These are phyloP conservation scores for Synanceia verrucosa DNA, from an alignment of 2,797 vertebrate species.

Conservation along the genomic window DNA sequence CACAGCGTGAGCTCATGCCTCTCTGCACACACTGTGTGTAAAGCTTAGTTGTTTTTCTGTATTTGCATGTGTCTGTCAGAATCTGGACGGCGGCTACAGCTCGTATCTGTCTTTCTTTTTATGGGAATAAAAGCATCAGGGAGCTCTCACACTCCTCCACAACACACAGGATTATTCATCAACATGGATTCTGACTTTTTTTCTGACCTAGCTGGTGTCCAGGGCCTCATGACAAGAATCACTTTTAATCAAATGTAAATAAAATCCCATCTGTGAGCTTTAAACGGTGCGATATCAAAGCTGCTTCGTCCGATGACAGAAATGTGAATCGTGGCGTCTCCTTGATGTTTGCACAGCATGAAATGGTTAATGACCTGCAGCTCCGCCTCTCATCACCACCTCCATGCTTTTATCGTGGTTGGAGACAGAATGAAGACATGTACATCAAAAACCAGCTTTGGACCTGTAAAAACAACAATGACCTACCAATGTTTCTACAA, in stretches of 20 bases:
- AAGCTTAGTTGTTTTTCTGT: neutral
- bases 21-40: neutral
- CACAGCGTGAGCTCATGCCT: slow-evolving; percentile 21
- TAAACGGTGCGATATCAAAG: slow-evolving; percentile 26
- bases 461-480: too few relatives aligned
- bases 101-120: slow-evolving; percentile 9
- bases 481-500: too few relatives aligned
- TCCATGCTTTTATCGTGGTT: slow-evolving; percentile 28
- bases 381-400: slow-evolving; percentile 28
- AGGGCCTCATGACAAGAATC: slow-evolving; percentile 4
- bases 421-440: too few relatives aligned
- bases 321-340: slow-evolving; percentile 16
- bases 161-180: slow-evolving; percentile 24
- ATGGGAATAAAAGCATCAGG: neutral
- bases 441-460: too few relatives aligned
- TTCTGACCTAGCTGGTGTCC: neutral
- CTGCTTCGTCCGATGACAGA: slow-evolving; percentile 19
- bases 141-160: neutral
- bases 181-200: neutral
- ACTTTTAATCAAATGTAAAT: slow-evolving; percentile 21
- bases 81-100: neutral
- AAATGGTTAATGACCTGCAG: slow-evolving; percentile 55
- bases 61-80: slow-evolving; percentile 24
- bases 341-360: slow-evolving; percentile 58
- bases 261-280: slow-evolving; percentile 29